Evolutionary conservation across 2,888 invertebrate species (phyloP), one percentile per base, ranked within the genome.

Genomic region (Drosophila birchii): DNA sequence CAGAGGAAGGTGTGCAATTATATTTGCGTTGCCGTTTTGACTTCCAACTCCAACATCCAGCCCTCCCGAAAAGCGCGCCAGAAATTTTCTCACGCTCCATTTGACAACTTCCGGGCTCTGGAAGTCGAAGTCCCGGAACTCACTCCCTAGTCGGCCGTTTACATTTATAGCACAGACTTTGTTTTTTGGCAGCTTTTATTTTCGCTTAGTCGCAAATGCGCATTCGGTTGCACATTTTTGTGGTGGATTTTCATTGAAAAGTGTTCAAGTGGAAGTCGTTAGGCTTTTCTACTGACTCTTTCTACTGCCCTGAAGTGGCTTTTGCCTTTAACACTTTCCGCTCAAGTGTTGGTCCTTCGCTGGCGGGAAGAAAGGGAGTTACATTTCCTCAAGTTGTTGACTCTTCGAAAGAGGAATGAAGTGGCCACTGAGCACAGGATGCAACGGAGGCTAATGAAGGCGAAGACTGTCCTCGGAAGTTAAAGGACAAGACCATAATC

Each of bases 251-350:
- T 78, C 76, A 88, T 88, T 88, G 80, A 88, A 88, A 88, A 88
- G 88, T 88, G 88, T 88, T 88, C 88, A 80, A 79, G 85, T 88
- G 88, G 88, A 88, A 88, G 85, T 81, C 80, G 78, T 88, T 88
- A 71, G 87, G 89, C 88, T 86, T 88, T 89, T 85, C 78, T 72
- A 68, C 74, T 62, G 60, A 60, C 66, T 78, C 68, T 74, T 47
- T 56, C 39, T 49, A 34, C 16, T 38, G 56, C 53, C 34, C 62
- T 57, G 68, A 83, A 86, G 84, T 86, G 71, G 79, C 57, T 69
- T 78, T 84, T 72, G 66, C 53, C 72, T 71, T 73, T 49, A 87
- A 87, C 83, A 87, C 87, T 87, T 78, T 84, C 45, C 38, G 66
- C 44, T 69, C 70, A 73, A 81, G 86, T 85, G 82, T 56, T 56